A percentile compares a stretch with the other conserved stretches of the same genome.
Evolutionary conservation across 2,113 vertebrate genomes (phyloP).

Genomic region (Silurus asotus): DNA sequence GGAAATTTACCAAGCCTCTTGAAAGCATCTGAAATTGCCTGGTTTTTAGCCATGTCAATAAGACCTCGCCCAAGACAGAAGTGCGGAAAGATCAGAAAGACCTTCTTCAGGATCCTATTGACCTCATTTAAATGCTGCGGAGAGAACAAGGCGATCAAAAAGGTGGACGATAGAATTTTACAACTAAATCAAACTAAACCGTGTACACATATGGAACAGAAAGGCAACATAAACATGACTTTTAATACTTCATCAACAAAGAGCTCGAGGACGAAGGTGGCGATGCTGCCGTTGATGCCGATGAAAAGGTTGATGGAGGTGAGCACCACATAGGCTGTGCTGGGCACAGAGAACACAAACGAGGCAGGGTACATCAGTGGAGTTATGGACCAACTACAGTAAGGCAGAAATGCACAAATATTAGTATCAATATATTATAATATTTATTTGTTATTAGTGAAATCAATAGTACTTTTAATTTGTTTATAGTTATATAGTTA

Average conservation of each 20-base stretch:
- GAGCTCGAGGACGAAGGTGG: conserved; percentile 80
- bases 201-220: background rate
- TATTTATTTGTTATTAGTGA: background rate
- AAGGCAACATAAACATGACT: background rate
- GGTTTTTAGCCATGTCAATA: conserved; percentile 82
- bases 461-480: background rate
- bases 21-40: conserved; percentile 74
- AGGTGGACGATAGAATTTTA: background rate
- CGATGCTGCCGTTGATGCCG: conserved; percentile 79
- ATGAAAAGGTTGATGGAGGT: conserved; percentile 80
- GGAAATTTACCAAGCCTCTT: conserved; percentile 69
- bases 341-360: conserved; percentile 77
- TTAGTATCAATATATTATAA: background rate
- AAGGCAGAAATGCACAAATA: background rate
- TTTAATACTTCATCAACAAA: conserved; percentile 73
- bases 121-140: conserved; percentile 73
- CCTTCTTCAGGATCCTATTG: conserved; percentile 75
- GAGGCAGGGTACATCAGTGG: conserved; percentile 82
- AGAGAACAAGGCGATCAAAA: background rate
- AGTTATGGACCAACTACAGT: conserved; percentile 77
- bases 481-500: background rate
- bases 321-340: conserved; percentile 78
- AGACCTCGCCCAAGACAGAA: conserved; percentile 80
- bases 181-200: background rate
- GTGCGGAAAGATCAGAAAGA: conserved; percentile 80